Conservation (phyloP, 2,797 vertebrate genomes). For the Champsocephalus gunnari region DNA sequence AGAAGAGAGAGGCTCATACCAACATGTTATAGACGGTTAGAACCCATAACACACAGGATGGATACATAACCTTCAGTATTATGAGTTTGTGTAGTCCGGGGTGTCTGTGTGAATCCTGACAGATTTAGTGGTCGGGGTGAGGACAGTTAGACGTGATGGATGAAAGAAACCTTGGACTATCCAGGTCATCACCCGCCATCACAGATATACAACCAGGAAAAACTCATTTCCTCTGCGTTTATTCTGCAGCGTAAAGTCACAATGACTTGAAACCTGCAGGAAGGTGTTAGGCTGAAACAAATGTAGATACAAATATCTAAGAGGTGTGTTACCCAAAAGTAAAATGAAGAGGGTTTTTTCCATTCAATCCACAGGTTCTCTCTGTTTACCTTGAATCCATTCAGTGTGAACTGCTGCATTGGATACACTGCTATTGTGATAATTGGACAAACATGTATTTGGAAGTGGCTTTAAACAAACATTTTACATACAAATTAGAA, state of each 20-base stretch:
- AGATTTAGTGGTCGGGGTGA: constrained; percentile 68
- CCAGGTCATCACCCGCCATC: constrained; percentile 64
- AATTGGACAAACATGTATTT: too few relatives aligned
- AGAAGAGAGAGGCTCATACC: too few relatives aligned
- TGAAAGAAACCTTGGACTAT: constrained; percentile 72
- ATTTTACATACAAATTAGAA: background rate
- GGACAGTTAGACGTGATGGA: constrained; percentile 74
- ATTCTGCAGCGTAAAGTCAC: background rate
- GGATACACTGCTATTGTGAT: background rate
- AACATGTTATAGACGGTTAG: background rate
- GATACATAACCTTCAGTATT: constrained; percentile 15
- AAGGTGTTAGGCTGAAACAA: background rate
- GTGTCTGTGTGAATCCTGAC: constrained; percentile 48
- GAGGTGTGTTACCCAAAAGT: background rate
- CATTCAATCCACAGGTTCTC: too few relatives aligned
- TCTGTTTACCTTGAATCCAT: background rate
- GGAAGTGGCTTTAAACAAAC: too few relatives aligned
- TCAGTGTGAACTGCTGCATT: background rate
- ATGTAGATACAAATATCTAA: background rate
- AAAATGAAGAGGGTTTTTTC: background rate
- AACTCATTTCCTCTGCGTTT: constrained; percentile 42
- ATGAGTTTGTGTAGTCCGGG: constrained; percentile 40
- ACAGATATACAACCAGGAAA: constrained; percentile 39
- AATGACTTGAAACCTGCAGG: background rate
- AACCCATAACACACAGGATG: background rate